A percentile compares a stretch with the other conserved stretches of the same genome.
These are phyloP conservation scores for Drosophila aff. DNA, from an alignment of 1,140 invertebrate species.

Conservation along the genomic window DNA sequence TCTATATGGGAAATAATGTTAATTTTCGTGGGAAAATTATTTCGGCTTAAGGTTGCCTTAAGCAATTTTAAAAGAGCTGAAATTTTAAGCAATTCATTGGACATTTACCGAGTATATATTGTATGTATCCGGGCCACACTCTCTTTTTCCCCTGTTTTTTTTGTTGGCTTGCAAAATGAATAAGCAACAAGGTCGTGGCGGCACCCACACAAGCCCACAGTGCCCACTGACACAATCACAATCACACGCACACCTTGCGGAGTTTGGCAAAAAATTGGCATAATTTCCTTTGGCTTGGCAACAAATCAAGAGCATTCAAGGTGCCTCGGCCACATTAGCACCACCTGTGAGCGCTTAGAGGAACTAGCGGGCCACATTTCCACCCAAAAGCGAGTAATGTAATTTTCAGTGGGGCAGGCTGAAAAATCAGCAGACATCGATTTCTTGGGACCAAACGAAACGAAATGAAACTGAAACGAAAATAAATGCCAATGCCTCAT, in stretches of 20 bases:
- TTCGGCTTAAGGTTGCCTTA: too few relatives aligned
- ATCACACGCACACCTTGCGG: constrained; percentile 1
- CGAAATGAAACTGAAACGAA: constrained; percentile 70
- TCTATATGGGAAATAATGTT: background rate
- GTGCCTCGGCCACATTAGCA: constrained; percentile 49
- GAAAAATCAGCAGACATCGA: constrained; percentile 68
- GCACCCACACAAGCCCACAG: too few relatives aligned
- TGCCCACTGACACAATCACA: constrained; percentile 3
- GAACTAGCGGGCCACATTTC: constrained; percentile 33
- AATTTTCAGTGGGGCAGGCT: constrained; percentile 54
- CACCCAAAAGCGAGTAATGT: constrained; percentile 28
- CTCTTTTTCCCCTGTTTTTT: background rate
- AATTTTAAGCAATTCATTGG: constrained; percentile 17
- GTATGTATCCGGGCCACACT: background rate
- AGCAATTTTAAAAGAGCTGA: too few relatives aligned
- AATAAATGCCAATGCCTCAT: constrained; percentile 72
- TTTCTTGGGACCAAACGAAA: constrained; percentile 48
- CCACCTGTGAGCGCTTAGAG: constrained; percentile 60
- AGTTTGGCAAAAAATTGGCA: constrained; percentile 53
- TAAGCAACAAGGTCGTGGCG: constrained; percentile 37
- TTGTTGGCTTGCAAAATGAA: constrained; percentile 15
- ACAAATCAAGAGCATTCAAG: constrained; percentile 60
- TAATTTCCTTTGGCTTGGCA: constrained; percentile 57
- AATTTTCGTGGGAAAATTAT: too few relatives aligned
- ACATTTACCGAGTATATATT: background rate